Evolutionary conservation across 1,140 invertebrate species (phyloP), one percentile per base, ranked within the genome.

Genomic region (Meteorus sp.): DNA sequence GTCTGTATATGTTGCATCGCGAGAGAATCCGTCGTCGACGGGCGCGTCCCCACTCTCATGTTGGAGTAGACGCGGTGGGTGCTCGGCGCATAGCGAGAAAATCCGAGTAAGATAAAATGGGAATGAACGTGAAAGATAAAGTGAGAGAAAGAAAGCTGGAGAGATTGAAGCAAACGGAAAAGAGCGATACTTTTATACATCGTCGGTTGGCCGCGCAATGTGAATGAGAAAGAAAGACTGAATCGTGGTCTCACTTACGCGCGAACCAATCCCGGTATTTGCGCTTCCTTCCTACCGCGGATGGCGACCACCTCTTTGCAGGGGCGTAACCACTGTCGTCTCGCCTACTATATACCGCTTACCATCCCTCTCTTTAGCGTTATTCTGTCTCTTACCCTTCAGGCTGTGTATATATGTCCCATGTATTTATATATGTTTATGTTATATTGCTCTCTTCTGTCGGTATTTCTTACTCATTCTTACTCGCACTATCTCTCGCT

Each of bases 181-280:
- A 44, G 35, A 59, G 35, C 50, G 48, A 22, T 66, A 61, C 43
- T 33, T 20, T 6, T 23, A 13, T n/a, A 52, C 55, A 50, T 11
- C 47, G 23, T n/a, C n/a, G n/a, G n/a, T n/a, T n/a, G n/a, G n/a
- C n/a, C 63, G 65, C 61, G 67, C 71, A 72, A 66, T 59, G 67
- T 73, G 69, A 75, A 68, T 65, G 68, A 60, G n/a, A n/a, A n/a
- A n/a, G n/a, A n/a, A n/a, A n/a, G n/a, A n/a, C n/a, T n/a, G n/a
- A n/a, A n/a, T n/a, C n/a, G 56, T 72, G 68, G 67, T 71, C 65
- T 71, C 65, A 60, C 64, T 41, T 27, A 67, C 65, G 72, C 73
- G 70, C 66, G 75, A 77, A 74, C 76, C 75, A 78, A 78, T 78
- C 76, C 74, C 71, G 70, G 73, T 76, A 77, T 75, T 78, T 77